Evolutionary conservation across 64 coral and sea anemone genomes (phyloP).

Genomic region (Hydrozoanthus tunicans): DNA sequence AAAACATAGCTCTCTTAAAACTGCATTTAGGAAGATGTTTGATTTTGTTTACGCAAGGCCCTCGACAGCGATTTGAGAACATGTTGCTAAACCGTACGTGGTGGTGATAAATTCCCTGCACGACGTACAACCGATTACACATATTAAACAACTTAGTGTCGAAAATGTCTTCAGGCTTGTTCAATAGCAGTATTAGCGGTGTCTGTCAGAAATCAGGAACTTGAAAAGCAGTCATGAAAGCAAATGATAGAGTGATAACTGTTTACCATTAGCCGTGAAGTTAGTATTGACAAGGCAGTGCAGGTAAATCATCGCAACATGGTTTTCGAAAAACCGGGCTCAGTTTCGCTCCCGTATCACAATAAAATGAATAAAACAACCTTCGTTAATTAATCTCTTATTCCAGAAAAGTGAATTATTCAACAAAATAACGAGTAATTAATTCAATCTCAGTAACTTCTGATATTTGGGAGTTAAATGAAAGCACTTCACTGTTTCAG

Average conservation of each 20-base stretch:
- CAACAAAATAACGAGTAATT: not conserved
- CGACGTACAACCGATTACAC: conserved; percentile 42
- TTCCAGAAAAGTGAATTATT: not conserved
- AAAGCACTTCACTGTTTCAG: not conserved
- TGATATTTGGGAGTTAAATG: not conserved
- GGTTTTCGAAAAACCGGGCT: too few relatives aligned
- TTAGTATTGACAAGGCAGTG: conserved; percentile 33
- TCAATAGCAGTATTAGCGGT: conserved; percentile 45
- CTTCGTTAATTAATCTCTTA: too few relatives aligned
- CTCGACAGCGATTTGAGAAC: conserved; percentile 1
- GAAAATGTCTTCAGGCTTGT: conserved; percentile 56
- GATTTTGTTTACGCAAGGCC: conserved; percentile 11
- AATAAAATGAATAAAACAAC: too few relatives aligned
- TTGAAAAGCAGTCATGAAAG: conserved; percentile 59
- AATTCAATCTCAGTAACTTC: not conserved
- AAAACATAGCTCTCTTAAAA: conserved; percentile 8
- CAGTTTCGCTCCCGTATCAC: too few relatives aligned
- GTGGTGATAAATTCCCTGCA: conserved; percentile 32
- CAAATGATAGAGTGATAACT: conserved; percentile 61
- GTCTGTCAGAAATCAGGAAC: conserved; percentile 50
- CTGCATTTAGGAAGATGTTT: conserved; percentile 23
- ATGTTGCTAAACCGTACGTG: not conserved
- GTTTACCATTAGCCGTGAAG: conserved; percentile 32
- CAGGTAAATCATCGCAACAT: too few relatives aligned
- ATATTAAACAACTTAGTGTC: conserved; percentile 56